Evolutionary conservation across 2,797 vertebrate species (phyloP).

Genomic region (Sitta carolinensis): DNA sequence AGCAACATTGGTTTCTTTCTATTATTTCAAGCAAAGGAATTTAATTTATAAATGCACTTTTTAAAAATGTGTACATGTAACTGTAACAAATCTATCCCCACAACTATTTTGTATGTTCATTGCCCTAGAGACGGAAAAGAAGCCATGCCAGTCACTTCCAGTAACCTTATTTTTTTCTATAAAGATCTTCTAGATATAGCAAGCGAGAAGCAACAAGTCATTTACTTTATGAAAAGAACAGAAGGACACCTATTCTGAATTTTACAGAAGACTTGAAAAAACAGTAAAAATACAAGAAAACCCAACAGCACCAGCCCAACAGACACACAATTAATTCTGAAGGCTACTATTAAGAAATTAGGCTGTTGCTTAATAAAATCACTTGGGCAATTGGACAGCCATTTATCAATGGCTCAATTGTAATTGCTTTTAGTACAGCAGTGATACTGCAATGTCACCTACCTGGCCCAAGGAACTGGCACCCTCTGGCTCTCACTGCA

Average conservation of each 20-base stretch:
- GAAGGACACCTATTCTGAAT: not conserved
- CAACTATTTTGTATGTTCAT: not conserved
- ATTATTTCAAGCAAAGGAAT: not conserved
- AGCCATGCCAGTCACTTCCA: not conserved
- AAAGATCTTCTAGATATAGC: not conserved
- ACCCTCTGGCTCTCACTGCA: conserved; percentile 94
- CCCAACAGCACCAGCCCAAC: not conserved
- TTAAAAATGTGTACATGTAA: rapidly evolving
- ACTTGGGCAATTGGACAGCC: not conserved
- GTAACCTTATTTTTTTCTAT: not conserved
- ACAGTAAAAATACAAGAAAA: not conserved
- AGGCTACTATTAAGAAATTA: not conserved
- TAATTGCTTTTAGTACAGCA: not conserved
- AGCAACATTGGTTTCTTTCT: not conserved
- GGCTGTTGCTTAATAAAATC: not conserved
- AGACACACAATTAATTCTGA: not conserved
- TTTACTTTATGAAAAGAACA: not conserved
- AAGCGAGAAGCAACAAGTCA: not conserved
- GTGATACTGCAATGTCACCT: not conserved
- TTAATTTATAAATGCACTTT: not conserved
- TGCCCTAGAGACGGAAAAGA: not conserved
- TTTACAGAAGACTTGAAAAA: not conserved
- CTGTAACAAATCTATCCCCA: not conserved
- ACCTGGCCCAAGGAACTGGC: conserved; percentile 99
- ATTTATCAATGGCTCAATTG: not conserved